Conservation (phyloP, 2,797 vertebrate genomes). For the Sebastes wilsoni region DNA sequence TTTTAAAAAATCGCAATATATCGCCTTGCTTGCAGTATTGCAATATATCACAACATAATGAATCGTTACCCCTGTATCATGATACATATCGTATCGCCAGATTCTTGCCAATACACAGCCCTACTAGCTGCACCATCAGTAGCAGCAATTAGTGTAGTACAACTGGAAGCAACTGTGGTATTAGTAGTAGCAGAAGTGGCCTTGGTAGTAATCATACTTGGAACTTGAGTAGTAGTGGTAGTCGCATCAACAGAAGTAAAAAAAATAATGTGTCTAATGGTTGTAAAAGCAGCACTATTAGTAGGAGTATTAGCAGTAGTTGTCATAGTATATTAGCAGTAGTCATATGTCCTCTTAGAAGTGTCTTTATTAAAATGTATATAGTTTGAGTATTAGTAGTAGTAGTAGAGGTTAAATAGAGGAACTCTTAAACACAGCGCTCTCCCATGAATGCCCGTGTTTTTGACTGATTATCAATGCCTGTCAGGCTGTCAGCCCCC, state of each 20-base stretch:
- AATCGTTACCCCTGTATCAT: no score
- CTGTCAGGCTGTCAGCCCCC: constrained; percentile 5
- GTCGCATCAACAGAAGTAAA: no score
- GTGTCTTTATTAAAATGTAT: background rate
- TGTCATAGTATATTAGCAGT: background rate
- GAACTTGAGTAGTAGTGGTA: background rate
- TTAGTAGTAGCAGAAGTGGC: background rate
- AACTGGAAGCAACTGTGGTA: background rate
- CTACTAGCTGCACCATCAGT: no score
- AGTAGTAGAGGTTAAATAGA: background rate
- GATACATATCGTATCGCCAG: no score
- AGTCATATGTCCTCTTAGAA: background rate
- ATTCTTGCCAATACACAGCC: no score
- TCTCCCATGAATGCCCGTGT: background rate
- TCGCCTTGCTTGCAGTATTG: no score
- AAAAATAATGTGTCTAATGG: background rate
- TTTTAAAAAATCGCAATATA: no score
- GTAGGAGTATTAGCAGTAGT: background rate
- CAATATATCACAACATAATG: no score
- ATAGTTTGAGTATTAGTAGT: background rate
- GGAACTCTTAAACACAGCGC: background rate
- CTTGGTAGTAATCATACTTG: background rate
- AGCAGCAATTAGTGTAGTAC: background rate
- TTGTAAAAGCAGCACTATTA: background rate
- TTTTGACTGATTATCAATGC: constrained; percentile 35